A percentile compares a stretch with the other conserved stretches of the same genome.
Conservation (phyloP, 2,797 vertebrate genomes). For the Antrozous pallidus region DNA sequence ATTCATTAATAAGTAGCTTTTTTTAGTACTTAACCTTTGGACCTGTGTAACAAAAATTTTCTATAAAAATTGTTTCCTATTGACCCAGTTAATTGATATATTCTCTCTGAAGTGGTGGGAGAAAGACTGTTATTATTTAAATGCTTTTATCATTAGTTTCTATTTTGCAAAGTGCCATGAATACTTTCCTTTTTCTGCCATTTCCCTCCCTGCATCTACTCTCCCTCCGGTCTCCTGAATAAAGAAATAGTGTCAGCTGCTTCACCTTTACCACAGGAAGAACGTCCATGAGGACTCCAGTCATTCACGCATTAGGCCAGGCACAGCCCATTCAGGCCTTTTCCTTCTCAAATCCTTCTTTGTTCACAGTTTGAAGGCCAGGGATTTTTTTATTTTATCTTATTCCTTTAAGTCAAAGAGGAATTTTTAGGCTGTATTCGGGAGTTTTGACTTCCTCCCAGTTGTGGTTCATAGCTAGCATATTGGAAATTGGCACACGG, state of each 20-base stretch:
- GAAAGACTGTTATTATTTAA: background rate
- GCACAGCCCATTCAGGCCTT: background rate
- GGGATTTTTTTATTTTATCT: conserved; percentile 17
- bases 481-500: background rate
- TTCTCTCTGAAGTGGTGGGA: background rate
- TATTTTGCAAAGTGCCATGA: background rate
- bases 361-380: conserved; percentile 6
- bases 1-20: conserved; percentile 10
- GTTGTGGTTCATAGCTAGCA: background rate
- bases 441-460: background rate
- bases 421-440: background rate
- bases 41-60: conserved; percentile 33
- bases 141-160: background rate
- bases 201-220: background rate
- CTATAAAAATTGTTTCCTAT: conserved; percentile 6
- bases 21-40: background rate
- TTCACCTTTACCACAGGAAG: background rate
- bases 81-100: conserved; percentile 22
- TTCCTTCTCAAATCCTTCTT: conserved; percentile 12
- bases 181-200: background rate
- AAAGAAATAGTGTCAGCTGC: background rate
- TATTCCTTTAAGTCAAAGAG: conserved; percentile 35
- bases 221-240: background rate
- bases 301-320: background rate
- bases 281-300: background rate